Evolutionary conservation across 2,113 vertebrate genomes (phyloP).

Genomic region (Acinonyx jubatus): DNA sequence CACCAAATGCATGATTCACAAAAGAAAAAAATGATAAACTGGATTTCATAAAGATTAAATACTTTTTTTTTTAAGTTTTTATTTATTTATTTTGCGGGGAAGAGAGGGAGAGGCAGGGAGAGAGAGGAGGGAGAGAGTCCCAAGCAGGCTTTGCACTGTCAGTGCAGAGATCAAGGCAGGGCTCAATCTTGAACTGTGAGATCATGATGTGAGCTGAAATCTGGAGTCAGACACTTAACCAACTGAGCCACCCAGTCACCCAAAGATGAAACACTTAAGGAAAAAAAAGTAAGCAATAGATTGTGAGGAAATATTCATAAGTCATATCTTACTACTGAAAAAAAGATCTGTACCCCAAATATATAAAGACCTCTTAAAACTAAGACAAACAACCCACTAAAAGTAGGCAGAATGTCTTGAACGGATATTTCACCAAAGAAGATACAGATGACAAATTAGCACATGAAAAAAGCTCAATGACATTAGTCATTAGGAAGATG

Average conservation of each 20-base stretch:
- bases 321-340: not conserved
- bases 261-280: not conserved
- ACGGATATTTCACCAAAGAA: not conserved
- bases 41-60: conserved; percentile 1
- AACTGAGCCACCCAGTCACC: too few species aligned
- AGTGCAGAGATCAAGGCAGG: too few species aligned
- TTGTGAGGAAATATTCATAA: not conserved
- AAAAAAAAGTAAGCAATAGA: not conserved
- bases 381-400: not conserved
- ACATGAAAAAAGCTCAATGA: not conserved
- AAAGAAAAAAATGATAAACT: not conserved
- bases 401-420: not conserved
- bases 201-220: too few species aligned
- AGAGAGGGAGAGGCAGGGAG: too few species aligned
- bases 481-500: conserved; percentile 16
- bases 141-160: too few species aligned
- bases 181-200: too few species aligned
- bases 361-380: conserved; percentile 6
- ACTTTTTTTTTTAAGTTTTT: not conserved
- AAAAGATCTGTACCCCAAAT: not conserved
- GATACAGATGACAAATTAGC: not conserved
- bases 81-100: too few species aligned
- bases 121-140: too few species aligned
- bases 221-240: too few species aligned
- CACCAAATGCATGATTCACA: not conserved